phyloP scores from a whole-genome alignment of 2,888 invertebrate genomes.

The Arrhopalites spinosus region DNA sequence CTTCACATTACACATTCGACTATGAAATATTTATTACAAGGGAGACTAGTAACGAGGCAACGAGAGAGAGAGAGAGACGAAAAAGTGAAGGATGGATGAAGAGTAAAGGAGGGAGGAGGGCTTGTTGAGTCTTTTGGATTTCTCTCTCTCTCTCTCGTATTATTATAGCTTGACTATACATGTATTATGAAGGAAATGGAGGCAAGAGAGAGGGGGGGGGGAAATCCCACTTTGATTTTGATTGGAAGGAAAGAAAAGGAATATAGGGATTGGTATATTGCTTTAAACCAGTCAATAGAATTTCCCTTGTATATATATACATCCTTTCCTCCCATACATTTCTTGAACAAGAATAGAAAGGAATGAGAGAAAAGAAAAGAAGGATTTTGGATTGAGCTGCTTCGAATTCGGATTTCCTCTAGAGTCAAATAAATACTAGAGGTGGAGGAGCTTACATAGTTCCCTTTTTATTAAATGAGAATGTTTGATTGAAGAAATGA shows the following conservation, averaged over 20 bases:
- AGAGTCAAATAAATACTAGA: conserved; percentile 11
- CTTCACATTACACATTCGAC: no score
- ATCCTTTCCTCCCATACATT: neutral
- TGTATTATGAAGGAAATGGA: neutral
- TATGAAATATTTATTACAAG: no score
- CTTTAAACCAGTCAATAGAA: neutral
- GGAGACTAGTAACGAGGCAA: no score
- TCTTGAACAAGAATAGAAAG: neutral
- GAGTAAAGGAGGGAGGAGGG: neutral
- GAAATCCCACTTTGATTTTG: conserved; percentile 3
- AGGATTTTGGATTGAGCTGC: neutral
- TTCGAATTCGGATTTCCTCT: neutral
- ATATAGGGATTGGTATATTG: neutral
- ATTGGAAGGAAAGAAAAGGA: neutral
- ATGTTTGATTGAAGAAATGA: conserved; percentile 11
- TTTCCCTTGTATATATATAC: neutral
- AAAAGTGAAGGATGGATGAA: neutral
- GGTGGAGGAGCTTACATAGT: neutral
- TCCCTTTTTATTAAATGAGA: neutral
- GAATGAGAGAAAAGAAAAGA: neutral
- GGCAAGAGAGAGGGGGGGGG: no score
- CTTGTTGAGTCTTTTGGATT: neutral
- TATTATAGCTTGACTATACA: neutral
- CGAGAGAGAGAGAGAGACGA: neutral
- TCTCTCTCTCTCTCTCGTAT: neutral